phyloP scores from a whole-genome alignment of 2,797 vertebrate genomes.

The Clarias fuscus region DNA sequence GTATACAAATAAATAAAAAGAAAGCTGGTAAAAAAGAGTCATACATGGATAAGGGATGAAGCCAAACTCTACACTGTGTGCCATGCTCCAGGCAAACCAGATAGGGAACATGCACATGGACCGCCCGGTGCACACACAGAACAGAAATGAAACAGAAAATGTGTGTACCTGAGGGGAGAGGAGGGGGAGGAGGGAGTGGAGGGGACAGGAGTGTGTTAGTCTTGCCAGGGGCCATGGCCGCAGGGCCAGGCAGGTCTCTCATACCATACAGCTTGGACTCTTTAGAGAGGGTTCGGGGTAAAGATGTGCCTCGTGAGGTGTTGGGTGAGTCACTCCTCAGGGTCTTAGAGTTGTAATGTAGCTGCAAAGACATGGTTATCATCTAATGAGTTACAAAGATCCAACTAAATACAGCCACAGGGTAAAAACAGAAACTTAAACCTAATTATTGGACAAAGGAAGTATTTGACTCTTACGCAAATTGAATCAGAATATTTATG shows the following conservation, averaged over 20 bases:
- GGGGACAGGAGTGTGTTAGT: conserved; percentile 94
- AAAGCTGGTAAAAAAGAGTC: not conserved
- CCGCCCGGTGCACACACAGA: conserved; percentile 10
- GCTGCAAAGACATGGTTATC: conserved; percentile 66
- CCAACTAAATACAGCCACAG: not conserved
- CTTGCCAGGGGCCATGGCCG: conserved; percentile 87
- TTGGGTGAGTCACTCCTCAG: conserved; percentile 95
- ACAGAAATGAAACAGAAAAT: conserved; percentile 50
- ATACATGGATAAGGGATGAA: conserved; percentile 4
- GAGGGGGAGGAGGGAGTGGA: conserved; percentile 94
- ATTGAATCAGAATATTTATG: not conserved
- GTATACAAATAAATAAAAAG: not conserved
- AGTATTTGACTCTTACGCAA: not conserved
- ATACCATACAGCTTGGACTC: conserved; percentile 99
- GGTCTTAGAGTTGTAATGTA: conserved; percentile 99
- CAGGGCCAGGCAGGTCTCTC: conserved; percentile 84
- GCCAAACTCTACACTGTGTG: not conserved
- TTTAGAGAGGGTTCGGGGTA: conserved; percentile 97
- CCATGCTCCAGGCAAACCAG: conserved; percentile 52
- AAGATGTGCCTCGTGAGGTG: conserved; percentile 91
- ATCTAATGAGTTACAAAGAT: not conserved
- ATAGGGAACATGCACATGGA: conserved; percentile 59
- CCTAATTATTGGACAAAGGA: not conserved
- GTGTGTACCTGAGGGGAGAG: conserved; percentile 90
- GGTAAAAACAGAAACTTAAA: not conserved